Base-by-base conservation (phyloP, 2,888 invertebrate genomes). In the Thysanoteuthis rhombus region DNA sequence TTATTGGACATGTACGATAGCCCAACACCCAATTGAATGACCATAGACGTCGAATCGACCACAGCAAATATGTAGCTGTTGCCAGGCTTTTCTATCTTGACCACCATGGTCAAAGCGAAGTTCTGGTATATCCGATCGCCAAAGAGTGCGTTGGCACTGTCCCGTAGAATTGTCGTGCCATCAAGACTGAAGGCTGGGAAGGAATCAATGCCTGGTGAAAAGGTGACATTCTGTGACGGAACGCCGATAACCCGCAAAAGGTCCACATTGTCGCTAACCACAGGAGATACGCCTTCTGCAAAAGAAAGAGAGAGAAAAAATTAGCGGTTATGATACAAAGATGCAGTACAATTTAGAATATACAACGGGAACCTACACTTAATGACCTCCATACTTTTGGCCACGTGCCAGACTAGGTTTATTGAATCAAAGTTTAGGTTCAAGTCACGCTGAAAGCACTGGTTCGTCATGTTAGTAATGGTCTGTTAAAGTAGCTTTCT, bases 61-160 rank as follows among this genome's bases (percentile, higher is more conserved):
- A 92, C 92, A 22, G 92, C 92, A 10, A 92, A 92, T 32, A 92
- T 92, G 36, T 45, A 92, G 10, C 92, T 92, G 45, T 32, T 25
- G 32, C 45, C 92, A n/a, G 12, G 1, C 38, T 39, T 92, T 92
- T 92, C 92, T n/a, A 92, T 42, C 19, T 92, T 40, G 45, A 92
- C 40, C n/a, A 92, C 92, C 92, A 92, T 92, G 5, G 92, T 92
- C n/a, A 92, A 32, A 42, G 92, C 92, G 28, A 92, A 92, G 92
- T 92, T 45, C 5, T 92, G 22, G 19, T 45, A 45, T 4, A 32
- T 12, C 19, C 45, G 32, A 16, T 42, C 45, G 5, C 92, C 92
- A 12, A 92, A 92, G 19, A 92, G 92, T 8, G 40, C 42, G 39
- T 42, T 92, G 19, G 92, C 92, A 45, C 45, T 92, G 16, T 92